Percentiles rank a stretch among this genome's conserved stretches.
Conservation (phyloP, 1,140 invertebrate genomes). For the Apolygus lucorum region DNA sequence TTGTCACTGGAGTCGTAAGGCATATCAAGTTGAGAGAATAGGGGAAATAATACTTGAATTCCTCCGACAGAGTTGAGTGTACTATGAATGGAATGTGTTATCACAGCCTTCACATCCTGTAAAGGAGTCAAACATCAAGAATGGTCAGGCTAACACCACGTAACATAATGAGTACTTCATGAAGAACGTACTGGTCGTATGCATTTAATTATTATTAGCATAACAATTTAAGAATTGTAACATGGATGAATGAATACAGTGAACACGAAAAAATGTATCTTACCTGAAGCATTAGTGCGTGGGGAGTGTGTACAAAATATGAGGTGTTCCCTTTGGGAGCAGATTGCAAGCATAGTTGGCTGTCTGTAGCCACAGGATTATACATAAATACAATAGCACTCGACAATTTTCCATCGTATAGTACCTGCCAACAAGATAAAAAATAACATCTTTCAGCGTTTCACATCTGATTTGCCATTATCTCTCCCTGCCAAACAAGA, state of each 20-base stretch:
- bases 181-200: too few species aligned
- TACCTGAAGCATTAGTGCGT: slow-evolving; percentile 97
- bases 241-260: slow-evolving; percentile 26
- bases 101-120: slow-evolving; percentile 96
- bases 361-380: slow-evolving; percentile 97
- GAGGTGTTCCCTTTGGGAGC: slow-evolving; percentile 92
- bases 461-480: too few species aligned
- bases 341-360: slow-evolving; percentile 94
- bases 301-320: slow-evolving; percentile 97
- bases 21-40: slow-evolving; percentile 95
- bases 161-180: too few species aligned
- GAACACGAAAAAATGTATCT: too few species aligned
- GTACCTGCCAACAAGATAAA: slow-evolving; percentile 60
- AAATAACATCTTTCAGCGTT: too few species aligned
- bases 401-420: slow-evolving; percentile 97
- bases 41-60: slow-evolving; percentile 94
- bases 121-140: too few species aligned
- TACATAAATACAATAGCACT: slow-evolving; percentile 98
- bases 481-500: too few species aligned
- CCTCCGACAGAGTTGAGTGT: slow-evolving; percentile 98
- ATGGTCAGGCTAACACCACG: too few species aligned
- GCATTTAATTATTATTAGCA: not conserved
- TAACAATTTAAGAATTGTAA: not conserved
- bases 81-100: slow-evolving; percentile 97
- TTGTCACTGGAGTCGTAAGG: slow-evolving; percentile 71